Evolutionary conservation across 2,888 invertebrate genomes (phyloP).

Genomic region (Pristionchus japonicus): DNA sequence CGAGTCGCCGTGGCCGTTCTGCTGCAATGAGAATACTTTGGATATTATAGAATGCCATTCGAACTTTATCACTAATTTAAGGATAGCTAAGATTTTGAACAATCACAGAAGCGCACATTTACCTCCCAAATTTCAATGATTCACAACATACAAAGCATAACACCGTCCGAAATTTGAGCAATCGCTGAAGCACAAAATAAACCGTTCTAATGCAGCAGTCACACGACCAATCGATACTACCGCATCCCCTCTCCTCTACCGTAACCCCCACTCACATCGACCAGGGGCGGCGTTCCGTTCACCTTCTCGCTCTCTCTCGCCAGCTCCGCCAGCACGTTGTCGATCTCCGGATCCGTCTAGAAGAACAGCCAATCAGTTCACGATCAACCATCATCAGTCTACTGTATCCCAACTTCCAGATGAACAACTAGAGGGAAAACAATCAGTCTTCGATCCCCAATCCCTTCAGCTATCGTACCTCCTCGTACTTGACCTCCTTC

Average conservation of each 20-base stretch:
- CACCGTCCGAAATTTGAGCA: no score
- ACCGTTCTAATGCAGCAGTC: neutral
- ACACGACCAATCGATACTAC: no score
- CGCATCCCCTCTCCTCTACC: neutral
- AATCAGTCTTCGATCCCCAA: neutral
- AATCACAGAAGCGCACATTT: neutral
- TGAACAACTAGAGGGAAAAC: neutral
- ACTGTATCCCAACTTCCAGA: neutral
- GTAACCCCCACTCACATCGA: neutral
- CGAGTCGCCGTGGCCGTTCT: neutral
- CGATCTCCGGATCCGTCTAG: slow-evolving; percentile 42
- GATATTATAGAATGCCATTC: neutral
- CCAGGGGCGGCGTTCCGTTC: neutral
- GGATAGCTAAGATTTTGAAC: neutral
- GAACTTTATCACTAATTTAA: neutral
- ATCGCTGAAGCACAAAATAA: neutral
- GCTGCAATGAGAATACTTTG: neutral
- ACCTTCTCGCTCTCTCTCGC: slow-evolving; percentile 39
- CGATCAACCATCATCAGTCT: neutral
- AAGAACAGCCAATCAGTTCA: neutral
- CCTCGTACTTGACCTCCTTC: slow-evolving; percentile 44
- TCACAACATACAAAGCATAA: no score
- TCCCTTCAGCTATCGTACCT: slow-evolving; percentile 14
- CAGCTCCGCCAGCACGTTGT: slow-evolving; percentile 22
- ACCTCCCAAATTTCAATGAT: no score